A percentile compares a stretch with the other conserved stretches of the same genome.
Conservation (phyloP, 2,113 vertebrate genomes). For the Pica pica region DNA sequence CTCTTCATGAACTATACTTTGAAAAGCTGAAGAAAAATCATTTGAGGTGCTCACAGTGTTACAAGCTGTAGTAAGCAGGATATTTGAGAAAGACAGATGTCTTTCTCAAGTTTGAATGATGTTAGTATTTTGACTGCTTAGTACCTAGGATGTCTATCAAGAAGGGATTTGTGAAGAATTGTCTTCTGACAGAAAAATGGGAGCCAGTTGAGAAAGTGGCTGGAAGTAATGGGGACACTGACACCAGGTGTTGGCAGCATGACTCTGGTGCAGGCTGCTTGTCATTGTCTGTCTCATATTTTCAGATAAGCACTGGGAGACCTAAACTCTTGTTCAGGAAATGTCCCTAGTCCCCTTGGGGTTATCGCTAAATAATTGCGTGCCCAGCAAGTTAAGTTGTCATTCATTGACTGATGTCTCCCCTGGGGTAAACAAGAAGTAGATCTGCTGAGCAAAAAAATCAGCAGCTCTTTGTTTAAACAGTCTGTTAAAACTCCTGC, state of each 20-base stretch:
- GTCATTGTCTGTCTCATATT: not conserved
- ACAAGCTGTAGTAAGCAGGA: not conserved
- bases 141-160: not conserved
- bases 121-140: not conserved
- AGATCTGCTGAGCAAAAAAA: not conserved
- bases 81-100: not conserved
- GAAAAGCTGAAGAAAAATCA: not conserved
- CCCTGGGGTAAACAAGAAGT: conserved; percentile 13
- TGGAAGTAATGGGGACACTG: not conserved
- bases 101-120: not conserved
- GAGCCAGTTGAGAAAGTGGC: not conserved
- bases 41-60: not conserved
- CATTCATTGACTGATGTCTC: not conserved
- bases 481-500: not conserved
- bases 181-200: not conserved
- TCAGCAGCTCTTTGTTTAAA: conserved; percentile 30
- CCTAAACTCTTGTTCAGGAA: not conserved
- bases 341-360: not conserved
- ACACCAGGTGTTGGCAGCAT: not conserved
- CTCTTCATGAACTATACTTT: not conserved
- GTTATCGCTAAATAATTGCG: not conserved
- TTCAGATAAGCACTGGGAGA: not conserved
- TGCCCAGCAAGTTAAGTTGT: not conserved
- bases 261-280: not conserved
- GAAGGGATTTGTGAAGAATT: not conserved